Evolutionary conservation across 2,113 vertebrate genomes (phyloP), one percentile per base, ranked within the genome.

Genomic region (Myrmecophaga tridactyla): DNA sequence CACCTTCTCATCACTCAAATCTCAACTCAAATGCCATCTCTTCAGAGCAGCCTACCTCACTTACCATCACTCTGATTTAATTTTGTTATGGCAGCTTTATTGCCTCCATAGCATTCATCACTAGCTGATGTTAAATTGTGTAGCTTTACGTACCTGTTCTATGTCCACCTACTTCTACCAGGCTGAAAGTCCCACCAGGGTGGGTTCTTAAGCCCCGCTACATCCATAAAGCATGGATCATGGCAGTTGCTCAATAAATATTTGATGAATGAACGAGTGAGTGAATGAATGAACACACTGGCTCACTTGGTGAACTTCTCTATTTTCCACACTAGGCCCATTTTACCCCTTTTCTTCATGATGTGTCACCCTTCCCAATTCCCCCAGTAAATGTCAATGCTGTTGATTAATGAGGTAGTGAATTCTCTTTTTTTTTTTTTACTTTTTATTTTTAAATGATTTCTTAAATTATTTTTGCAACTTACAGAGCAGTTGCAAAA

Each of bases 111-210:
- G 46, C 46, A 29, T 20, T 81, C 17, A 56, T 56, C 39, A 53
- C 29, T 27, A 1, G 27, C 0, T 6, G 10, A 7, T 41, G 13
- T 14, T 31, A 13, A n/a, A 12, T n/a, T 36, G 67, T 8, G 2
- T 2, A n/a, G 23, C 36, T 34, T 31, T 88, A 46, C 4, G 4
- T 41, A 36, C 21, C 6, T 62, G 5, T 25, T 25, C 5, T 6
- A 27, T 18, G 31, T 65, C 18, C 65, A 25, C 41, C 56, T 67
- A 67, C 39, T 29, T 7, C 17, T 25, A 12, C 6, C 11, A 23
- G 29, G 21, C 15, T 20, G 21, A 39, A 85, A 76, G 36, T 53
- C 60, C 46, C 21, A 5, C 11, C 41, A 56, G 7, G 21, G 14
- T 1, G 0, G 17, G 70, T 29, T 62, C 56, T 72, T 60, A 78